Base-by-base conservation (phyloP, 2,797 vertebrate genomes). In the Notolabrus celidotus region DNA sequence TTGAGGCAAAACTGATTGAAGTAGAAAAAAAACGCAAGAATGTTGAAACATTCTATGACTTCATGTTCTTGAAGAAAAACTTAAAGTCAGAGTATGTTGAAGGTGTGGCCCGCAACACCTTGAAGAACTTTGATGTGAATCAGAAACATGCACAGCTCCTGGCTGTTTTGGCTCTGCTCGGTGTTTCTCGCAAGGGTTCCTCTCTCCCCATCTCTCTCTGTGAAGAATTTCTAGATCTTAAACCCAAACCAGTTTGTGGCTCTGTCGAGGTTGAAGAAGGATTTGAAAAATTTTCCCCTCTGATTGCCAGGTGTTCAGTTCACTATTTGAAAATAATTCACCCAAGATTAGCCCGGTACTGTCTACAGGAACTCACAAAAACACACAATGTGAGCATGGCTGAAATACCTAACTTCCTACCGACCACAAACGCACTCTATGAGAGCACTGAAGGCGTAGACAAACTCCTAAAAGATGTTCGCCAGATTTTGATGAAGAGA, bases 51-150 rank as follows among this genome's bases (percentile, higher is more conserved):
- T 93, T 94, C 39, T 93, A 93, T 80, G 92, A 87, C 14, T 93
- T 93, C 65, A 93, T 93, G 93, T 86, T 92, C 50, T 88, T 92
- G 82, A 94, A 93, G 74, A 86, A 67, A 16, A 91, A 93, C 74
- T 93, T 94, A 52, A 82, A 74, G 11, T 0, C 43, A 25, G 53
- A 88, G 9, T 93, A 93, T 65, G 86, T 92, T 55, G 2, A 89
- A 57, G 66, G 84, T 36, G 74, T 93, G 57, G 91, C 86, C 5
- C 78, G 19, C 50, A 91, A 93, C 20, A 92, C 88, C 2, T 50
- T 94, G 5, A 92, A 88, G 22, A 89, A 72, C 50, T 93, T 94
- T 63, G 70, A 62, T 59, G 49, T 88, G 11, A 27, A 62, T 46
- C 22, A 92, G 23, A 92, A 88, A 68, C 61, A 78, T 53, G 67